phyloP scores from a whole-genome alignment of 2,113 vertebrate genomes.

The Anser cygnoides region DNA sequence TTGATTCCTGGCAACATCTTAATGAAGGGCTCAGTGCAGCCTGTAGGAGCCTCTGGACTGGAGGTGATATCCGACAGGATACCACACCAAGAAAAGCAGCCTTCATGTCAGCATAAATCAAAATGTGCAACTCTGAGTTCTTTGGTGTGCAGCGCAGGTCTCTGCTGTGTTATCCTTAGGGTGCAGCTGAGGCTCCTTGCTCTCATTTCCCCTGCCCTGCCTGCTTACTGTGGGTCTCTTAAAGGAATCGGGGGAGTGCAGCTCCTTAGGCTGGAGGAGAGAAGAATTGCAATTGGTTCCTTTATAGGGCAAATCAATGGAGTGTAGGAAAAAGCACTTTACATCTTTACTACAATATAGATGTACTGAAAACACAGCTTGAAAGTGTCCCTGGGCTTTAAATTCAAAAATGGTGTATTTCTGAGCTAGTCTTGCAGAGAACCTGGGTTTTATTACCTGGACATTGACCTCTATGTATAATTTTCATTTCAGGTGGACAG shows the following conservation, averaged over 20 bases:
- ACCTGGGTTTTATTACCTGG: neutral
- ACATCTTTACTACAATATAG: neutral
- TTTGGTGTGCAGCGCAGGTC: accelerated
- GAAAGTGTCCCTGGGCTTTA: neutral
- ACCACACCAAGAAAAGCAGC: neutral
- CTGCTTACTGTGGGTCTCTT: neutral
- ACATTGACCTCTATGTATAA: neutral
- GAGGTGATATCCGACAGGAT: neutral
- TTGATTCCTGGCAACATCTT: conserved; percentile 16
- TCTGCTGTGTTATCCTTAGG: neutral
- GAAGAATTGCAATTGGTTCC: neutral
- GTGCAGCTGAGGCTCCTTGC: accelerated
- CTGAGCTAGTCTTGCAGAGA: neutral
- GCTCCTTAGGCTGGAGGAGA: neutral
- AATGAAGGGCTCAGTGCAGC: neutral
- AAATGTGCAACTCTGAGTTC: neutral
- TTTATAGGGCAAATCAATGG: neutral
- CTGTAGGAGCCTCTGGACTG: neutral
- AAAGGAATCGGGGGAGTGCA: neutral
- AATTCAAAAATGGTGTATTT: neutral
- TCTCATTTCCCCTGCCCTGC: neutral
- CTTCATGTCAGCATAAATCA: accelerated
- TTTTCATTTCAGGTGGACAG: neutral
- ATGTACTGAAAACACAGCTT: neutral
- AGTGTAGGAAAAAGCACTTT: neutral